Evolutionary conservation across 2,113 vertebrate genomes (phyloP).

Genomic region (Polypterus senegalus): DNA sequence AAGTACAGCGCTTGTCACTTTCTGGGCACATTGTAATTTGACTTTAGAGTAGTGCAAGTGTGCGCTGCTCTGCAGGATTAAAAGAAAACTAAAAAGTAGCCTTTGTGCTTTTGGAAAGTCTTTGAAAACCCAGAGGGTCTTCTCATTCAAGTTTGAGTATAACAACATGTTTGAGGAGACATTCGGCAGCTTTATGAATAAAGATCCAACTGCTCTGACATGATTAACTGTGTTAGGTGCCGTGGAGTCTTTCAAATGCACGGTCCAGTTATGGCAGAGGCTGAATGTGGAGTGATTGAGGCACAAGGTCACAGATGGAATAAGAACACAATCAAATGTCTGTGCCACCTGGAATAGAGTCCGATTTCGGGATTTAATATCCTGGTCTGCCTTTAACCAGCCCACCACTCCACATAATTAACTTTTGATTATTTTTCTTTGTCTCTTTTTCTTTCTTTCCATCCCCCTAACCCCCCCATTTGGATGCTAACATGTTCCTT

Average conservation of each 20-base stretch:
- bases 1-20: slow-evolving; percentile 1
- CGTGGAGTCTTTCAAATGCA: too few relatives aligned
- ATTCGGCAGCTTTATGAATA: too few relatives aligned
- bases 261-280: too few relatives aligned
- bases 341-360: slow-evolving; percentile 27
- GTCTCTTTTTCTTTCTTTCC: slow-evolving; percentile 37
- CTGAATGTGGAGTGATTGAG: not conserved
- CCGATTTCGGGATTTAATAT: slow-evolving; percentile 36
- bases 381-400: slow-evolving; percentile 19
- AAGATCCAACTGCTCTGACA: too few relatives aligned
- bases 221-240: too few relatives aligned
- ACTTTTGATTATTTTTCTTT: slow-evolving; percentile 34
- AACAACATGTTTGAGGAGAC: too few relatives aligned
- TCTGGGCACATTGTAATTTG: slow-evolving; percentile 36
- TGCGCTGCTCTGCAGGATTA: not conserved
- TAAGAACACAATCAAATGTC: slow-evolving; percentile 17
- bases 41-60: slow-evolving; percentile 26
- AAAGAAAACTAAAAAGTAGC: too few relatives aligned
- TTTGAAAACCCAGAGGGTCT: too few relatives aligned
- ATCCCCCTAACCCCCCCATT: slow-evolving; percentile 23
- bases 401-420: slow-evolving; percentile 22
- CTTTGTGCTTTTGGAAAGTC: too few relatives aligned
- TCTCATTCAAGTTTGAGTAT: too few relatives aligned
- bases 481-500: slow-evolving; percentile 25
- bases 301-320: slow-evolving; percentile 18